Evolutionary conservation across 2,113 vertebrate species (phyloP).

Genomic region (Tetraodon nigroviridis): DNA sequence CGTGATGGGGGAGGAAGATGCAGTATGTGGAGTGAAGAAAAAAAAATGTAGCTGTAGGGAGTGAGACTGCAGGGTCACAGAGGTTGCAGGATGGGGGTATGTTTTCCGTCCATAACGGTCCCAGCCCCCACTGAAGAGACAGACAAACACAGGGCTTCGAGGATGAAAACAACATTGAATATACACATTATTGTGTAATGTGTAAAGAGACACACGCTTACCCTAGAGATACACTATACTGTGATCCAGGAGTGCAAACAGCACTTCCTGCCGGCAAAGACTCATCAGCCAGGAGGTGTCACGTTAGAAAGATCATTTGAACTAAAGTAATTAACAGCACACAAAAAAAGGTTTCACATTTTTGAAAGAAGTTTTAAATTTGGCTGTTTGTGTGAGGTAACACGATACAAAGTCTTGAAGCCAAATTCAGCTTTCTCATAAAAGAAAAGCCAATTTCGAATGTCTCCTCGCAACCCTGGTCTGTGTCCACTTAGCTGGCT

Average conservation of each 20-base stretch:
- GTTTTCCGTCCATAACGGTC: slow-evolving; percentile 64
- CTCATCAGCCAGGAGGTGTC: slow-evolving; percentile 6
- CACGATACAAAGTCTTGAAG: slow-evolving; percentile 20
- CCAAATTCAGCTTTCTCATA: slow-evolving; percentile 30
- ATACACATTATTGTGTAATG: slow-evolving; percentile 12
- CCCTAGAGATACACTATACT: slow-evolving; percentile 16
- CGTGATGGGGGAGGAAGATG: slow-evolving; percentile 39
- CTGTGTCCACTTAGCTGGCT: slow-evolving; percentile 53
- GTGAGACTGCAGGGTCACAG: slow-evolving; percentile 56
- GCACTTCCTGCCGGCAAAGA: slow-evolving; percentile 10
- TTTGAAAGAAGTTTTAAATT: slow-evolving; percentile 20
- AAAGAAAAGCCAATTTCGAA: slow-evolving; percentile 38
- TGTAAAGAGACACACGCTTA: slow-evolving; percentile 28
- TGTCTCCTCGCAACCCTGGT: slow-evolving; percentile 40
- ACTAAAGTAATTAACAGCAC: slow-evolving; percentile 29
- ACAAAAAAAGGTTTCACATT: slow-evolving; percentile 5
- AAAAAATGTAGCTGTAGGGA: slow-evolving; percentile 62
- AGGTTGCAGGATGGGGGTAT: slow-evolving; percentile 64
- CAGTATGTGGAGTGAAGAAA: slow-evolving; percentile 37
- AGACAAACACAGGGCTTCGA: slow-evolving; percentile 16
- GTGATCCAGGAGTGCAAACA: slow-evolving; percentile 16
- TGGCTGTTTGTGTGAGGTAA: slow-evolving; percentile 12
- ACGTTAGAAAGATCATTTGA: slow-evolving; percentile 22
- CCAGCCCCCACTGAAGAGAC: slow-evolving; percentile 43
- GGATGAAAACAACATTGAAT: slow-evolving; percentile 16